A percentile compares a stretch with the other conserved stretches of the same genome.
These are phyloP conservation scores for Cerastoderma edule DNA, from an alignment of 2,888 invertebrate species.

Conservation along the genomic window DNA sequence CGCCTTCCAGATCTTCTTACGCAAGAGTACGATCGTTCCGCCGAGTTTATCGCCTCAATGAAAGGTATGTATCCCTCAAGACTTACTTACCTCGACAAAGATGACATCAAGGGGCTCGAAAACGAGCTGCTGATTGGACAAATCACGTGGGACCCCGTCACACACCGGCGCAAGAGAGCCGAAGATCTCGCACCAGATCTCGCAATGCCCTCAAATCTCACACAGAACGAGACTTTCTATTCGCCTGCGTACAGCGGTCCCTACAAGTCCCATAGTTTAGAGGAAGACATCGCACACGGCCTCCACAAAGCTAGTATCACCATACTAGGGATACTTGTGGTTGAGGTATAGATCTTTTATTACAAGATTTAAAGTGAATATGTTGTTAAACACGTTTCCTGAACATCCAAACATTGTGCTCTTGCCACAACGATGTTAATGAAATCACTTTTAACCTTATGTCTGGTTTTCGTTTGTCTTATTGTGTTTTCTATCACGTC, in stretches of 20 bases:
- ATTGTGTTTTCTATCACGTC: too few species aligned
- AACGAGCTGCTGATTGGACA: conserved; percentile 43
- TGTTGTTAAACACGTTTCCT: too few species aligned
- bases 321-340: conserved; percentile 71
- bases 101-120: conserved; percentile 47
- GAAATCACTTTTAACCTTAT: too few species aligned
- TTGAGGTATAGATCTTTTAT: too few species aligned
- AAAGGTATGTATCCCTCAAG: conserved; percentile 51
- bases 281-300: conserved; percentile 70
- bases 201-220: background rate
- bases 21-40: conserved; percentile 46
- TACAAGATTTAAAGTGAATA: too few species aligned
- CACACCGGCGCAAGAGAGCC: background rate
- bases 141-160: conserved; percentile 42
- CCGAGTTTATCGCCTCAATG: conserved; percentile 54
- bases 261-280: conserved; percentile 50
- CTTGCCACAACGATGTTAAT: too few species aligned
- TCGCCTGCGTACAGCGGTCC: background rate
- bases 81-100: conserved; percentile 26
- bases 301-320: conserved; percentile 74
- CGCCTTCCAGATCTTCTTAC: conserved; percentile 54
- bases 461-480: too few species aligned
- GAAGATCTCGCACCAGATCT: background rate
- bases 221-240: background rate
- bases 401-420: too few species aligned